Evolutionary conservation across 2,113 vertebrate species (phyloP).

Genomic region (Platysteira castanea): DNA sequence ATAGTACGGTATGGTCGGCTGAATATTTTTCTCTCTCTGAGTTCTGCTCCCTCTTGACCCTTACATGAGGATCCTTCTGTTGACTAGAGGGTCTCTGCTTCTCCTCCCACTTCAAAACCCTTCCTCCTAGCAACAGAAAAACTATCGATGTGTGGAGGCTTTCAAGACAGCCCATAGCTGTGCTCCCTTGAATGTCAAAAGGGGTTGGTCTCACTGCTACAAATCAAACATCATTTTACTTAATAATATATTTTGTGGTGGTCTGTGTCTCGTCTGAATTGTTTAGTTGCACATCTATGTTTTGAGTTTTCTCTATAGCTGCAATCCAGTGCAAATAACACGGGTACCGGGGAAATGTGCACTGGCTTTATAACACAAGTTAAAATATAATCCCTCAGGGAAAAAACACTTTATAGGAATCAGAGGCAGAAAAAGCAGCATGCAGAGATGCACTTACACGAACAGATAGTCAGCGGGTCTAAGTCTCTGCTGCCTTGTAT

Average conservation of each 20-base stretch:
- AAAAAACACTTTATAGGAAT: slow-evolving; percentile 17
- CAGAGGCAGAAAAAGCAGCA: neutral
- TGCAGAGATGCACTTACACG: neutral
- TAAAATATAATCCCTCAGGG: neutral
- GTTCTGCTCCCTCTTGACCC: slow-evolving; percentile 60
- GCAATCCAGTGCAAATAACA: slow-evolving; percentile 4
- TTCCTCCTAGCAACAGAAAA: slow-evolving; percentile 65
- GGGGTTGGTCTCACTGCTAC: slow-evolving; percentile 61
- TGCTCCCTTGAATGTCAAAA: slow-evolving; percentile 55
- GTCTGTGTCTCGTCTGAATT: slow-evolving; percentile 47
- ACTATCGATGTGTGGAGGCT: slow-evolving; percentile 56
- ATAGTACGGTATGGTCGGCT: slow-evolving; percentile 17
- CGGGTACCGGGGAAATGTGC: neutral
- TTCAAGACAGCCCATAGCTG: slow-evolving; percentile 60
- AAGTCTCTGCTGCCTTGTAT: neutral
- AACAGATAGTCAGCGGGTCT: neutral
- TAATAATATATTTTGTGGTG: slow-evolving; percentile 67
- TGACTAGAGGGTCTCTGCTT: slow-evolving; percentile 58
- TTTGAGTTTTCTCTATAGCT: slow-evolving; percentile 2
- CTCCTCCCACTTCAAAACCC: slow-evolving; percentile 45
- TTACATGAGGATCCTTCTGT: slow-evolving; percentile 44
- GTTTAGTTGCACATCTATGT: slow-evolving; percentile 12
- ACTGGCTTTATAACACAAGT: neutral
- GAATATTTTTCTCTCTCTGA: slow-evolving; percentile 44
- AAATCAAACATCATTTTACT: slow-evolving; percentile 72